Percentiles rank a stretch among this genome's conserved stretches.
phyloP scores from a whole-genome alignment of 2,113 vertebrate species.

The Balaeniceps rex region DNA sequence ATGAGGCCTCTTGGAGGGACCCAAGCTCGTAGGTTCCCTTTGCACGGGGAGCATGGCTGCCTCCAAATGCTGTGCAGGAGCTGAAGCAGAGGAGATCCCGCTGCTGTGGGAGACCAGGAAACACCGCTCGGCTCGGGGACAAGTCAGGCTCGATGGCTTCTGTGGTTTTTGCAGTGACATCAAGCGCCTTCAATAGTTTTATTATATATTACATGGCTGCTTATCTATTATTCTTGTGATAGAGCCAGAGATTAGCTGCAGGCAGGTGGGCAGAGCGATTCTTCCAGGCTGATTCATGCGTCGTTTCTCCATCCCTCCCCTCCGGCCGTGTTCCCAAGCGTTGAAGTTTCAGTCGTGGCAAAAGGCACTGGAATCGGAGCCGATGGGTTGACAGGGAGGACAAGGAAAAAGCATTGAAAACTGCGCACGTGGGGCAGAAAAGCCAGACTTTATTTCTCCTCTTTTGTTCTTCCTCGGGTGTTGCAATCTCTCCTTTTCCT shows the following conservation, averaged over 20 bases:
- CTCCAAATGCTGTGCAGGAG: neutral
- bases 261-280: constrained; percentile 31
- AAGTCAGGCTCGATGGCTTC: neutral
- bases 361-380: neutral
- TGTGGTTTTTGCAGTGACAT: constrained; percentile 32
- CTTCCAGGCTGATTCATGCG: constrained; percentile 19
- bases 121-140: neutral
- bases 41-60: fast-evolving
- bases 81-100: neutral
- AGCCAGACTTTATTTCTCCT: constrained; percentile 21
- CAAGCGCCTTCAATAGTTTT: constrained; percentile 41
- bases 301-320: neutral
- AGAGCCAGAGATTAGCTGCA: constrained; percentile 51
- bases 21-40: neutral
- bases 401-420: neutral
- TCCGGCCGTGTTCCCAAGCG: neutral
- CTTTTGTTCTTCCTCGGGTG: constrained; percentile 19
- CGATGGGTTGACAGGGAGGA: neutral
- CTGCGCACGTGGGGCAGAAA: neutral
- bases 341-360: neutral
- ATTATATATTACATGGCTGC: constrained; percentile 10
- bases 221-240: constrained; percentile 56
- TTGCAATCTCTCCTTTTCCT: constrained; percentile 33
- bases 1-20: neutral
- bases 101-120: neutral